phyloP scores from a whole-genome alignment of 2,888 invertebrate species.

The Clunio marinus region DNA sequence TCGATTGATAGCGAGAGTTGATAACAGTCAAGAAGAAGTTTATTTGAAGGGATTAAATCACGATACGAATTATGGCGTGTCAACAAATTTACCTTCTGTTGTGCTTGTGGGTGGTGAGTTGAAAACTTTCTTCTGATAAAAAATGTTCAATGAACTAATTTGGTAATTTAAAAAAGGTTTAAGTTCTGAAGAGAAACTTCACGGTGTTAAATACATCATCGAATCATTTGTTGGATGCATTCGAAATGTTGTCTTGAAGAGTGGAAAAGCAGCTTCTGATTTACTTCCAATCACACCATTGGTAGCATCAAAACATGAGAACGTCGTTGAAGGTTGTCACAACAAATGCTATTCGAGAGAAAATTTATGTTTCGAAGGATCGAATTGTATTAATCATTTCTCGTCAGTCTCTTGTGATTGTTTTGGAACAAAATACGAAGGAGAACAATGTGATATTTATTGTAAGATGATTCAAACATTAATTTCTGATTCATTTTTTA shows the following conservation, averaged over 20 bases:
- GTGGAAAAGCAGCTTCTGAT: constrained; percentile 80
- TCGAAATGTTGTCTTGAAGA: constrained; percentile 78
- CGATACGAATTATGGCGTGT: constrained; percentile 80
- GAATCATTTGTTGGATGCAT: constrained; percentile 91
- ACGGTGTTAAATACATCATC: constrained; percentile 87
- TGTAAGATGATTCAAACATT: constrained; percentile 58
- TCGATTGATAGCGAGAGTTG: constrained; percentile 78
- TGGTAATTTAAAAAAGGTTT: constrained; percentile 58
- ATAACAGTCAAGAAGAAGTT: constrained; percentile 74
- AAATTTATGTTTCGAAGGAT: constrained; percentile 82
- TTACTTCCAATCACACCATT: constrained; percentile 74
- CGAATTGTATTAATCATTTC: constrained; percentile 87
- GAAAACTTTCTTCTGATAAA: too few relatives aligned
- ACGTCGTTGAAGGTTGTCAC: constrained; percentile 83
- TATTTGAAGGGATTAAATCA: constrained; percentile 77
- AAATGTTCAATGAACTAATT: neutral
- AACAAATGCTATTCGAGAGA: constrained; percentile 76
- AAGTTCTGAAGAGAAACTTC: constrained; percentile 81
- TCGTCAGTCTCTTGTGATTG: constrained; percentile 87
- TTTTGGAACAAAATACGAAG: constrained; percentile 87
- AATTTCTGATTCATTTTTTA: constrained; percentile 25
- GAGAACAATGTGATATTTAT: constrained; percentile 84
- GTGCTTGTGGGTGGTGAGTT: constrained; percentile 79
- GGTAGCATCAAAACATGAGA: constrained; percentile 83
- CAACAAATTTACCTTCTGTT: constrained; percentile 79